These are phyloP conservation scores for Rhabdomys pumilio DNA, from an alignment of 2,797 vertebrate species.

Conservation along the genomic window DNA sequence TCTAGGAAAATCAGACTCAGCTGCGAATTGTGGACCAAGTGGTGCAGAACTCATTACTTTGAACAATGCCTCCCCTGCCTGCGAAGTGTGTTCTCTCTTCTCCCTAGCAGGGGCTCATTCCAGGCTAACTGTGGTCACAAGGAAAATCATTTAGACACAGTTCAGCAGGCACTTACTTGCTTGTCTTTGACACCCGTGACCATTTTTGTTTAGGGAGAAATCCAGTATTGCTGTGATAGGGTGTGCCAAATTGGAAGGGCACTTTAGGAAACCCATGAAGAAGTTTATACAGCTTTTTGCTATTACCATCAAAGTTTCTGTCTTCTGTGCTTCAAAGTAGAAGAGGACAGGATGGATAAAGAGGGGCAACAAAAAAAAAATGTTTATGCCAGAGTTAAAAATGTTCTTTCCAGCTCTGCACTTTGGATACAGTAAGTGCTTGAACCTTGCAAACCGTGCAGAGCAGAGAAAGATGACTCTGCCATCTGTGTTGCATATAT, in stretches of 20 bases:
- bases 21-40: conserved; percentile 85
- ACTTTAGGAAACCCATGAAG: conserved; percentile 69
- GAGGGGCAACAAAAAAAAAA: background rate
- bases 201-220: conserved; percentile 82
- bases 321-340: conserved; percentile 69
- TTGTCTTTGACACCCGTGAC: conserved; percentile 83
- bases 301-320: conserved; percentile 68
- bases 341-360: conserved; percentile 10
- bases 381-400: conserved; percentile 60
- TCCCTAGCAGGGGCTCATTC: conserved; percentile 80
- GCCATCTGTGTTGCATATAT: conserved; percentile 12
- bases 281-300: conserved; percentile 83
- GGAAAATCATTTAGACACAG: conserved; percentile 86
- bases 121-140: conserved; percentile 82
- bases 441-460: background rate
- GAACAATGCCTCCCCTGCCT: conserved; percentile 85
- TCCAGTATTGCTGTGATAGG: conserved; percentile 71
- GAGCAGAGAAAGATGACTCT: background rate
- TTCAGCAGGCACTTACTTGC: conserved; percentile 77
- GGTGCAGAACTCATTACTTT: conserved; percentile 87
- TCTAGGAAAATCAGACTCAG: conserved; percentile 84
- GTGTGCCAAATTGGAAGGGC: conserved; percentile 72
- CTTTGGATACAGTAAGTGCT: background rate
- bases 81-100: conserved; percentile 86
- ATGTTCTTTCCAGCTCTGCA: background rate